Base-by-base conservation (phyloP, 2,888 invertebrate species). In the Ochropleura plecta region DNA sequence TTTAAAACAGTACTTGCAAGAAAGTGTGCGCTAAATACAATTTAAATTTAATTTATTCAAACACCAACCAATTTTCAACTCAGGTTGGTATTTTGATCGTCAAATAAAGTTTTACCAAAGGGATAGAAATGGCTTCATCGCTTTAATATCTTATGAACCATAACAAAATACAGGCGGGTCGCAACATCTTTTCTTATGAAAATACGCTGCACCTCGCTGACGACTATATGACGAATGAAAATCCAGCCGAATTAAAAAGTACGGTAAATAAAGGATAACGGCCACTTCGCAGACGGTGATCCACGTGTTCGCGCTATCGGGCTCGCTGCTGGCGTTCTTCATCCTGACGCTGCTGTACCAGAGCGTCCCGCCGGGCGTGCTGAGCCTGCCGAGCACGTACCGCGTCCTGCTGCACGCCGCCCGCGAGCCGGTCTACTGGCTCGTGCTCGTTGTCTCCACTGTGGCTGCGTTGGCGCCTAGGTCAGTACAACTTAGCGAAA, bases 271-370 rank as follows among this genome's bases (percentile, higher is more conserved):
- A 60, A 62, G 12, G 12, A 62, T 0, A 44, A 7, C 7, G 14
- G 5, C 12, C 14, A 20, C 14, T 62, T 10, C 44, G 4, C 96
- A 99, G 99, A 99, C 99, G 85, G 97, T 98, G 93, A 98, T 99
- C 88, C 99, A 99, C 94, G 95, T 98, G 83, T 93, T 97, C 74
- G 98, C 98, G 65, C 97, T 99, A 90, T 89, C 97, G 70, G 96
- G 98, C 46, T 99, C 99, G 81, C 96, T 99, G 89, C 96, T 97
- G 62, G 96, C 98, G 79, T 99, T 98, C 97, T 98, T 98, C 94
- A 96, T 97, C 87, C 98, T 99, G 94, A 98, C 98, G 79, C 95
- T 99, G 76, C 91, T 98, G 69, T 99, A 99, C 96, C 98, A 99
- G 96, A 97, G 98, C 14, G 94, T 98, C 84, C 98, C 98, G 93